Evolutionary conservation across 2,113 vertebrate species (phyloP).

Genomic region (Silurus asotus): DNA sequence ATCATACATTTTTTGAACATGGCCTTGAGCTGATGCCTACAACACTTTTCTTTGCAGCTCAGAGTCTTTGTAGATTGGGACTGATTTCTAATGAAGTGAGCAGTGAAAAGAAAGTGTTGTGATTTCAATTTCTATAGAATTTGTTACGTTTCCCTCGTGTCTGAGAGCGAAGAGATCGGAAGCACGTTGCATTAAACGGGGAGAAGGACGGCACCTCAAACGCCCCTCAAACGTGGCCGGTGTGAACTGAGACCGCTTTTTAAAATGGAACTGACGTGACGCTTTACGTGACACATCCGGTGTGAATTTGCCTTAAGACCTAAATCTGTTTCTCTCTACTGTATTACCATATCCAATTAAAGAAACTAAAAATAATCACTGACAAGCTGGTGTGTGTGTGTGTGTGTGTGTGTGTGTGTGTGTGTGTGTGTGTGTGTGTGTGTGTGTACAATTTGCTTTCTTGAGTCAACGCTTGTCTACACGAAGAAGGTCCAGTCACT

Average conservation of each 20-base stretch:
- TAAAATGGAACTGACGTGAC: neutral
- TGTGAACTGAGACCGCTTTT: neutral
- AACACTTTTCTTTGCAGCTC: no score
- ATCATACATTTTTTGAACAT: neutral
- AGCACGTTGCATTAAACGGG: neutral
- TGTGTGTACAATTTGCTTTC: neutral
- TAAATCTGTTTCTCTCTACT: neutral
- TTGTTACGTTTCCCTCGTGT: neutral
- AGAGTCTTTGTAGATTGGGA: neutral
- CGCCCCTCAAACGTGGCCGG: neutral
- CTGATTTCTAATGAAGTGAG: no score
- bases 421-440: slow-evolving; percentile 16
- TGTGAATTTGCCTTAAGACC: neutral
- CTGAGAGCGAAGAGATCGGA: neutral
- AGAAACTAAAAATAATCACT: neutral
- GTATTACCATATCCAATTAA: neutral
- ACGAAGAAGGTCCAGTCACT: slow-evolving; percentile 75
- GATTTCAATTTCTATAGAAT: neutral
- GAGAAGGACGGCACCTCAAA: neutral
- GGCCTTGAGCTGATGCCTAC: no score
- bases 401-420: neutral
- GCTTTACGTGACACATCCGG: neutral
- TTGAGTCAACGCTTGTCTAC: slow-evolving; percentile 52
- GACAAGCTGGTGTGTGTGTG: neutral
- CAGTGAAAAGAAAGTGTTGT: neutral